Evolutionary conservation across 2,113 vertebrate genomes (phyloP), one percentile per base, ranked within the genome.

Genomic region (Oryzias curvinotus): DNA sequence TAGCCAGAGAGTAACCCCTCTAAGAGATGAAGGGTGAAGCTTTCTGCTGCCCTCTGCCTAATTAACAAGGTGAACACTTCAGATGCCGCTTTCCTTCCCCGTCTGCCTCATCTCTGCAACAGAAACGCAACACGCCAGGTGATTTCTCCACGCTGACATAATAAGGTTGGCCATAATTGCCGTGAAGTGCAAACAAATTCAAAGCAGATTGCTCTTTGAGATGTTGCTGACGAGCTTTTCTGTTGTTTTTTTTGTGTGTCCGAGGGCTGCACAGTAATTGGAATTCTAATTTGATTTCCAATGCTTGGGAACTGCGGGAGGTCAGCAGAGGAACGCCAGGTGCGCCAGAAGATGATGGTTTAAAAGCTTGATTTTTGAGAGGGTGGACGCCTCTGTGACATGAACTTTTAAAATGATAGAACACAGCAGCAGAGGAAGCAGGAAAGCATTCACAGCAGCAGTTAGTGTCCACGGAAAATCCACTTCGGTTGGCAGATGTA

Each of bases 231-330:
- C 57, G 59, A 57, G 59, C 52, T 55, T 45, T 41, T 66, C 47
- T 71, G 71, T 19, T 47, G 7, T 48, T 19, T 19, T 19, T 19
- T 36, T 8, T 12, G 10, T 19, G n/a, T 48, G 17, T 48, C 36
- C 14, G 42, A 49, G 26, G 57, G 16, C 65, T 75, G 68, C 77
- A 73, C 14, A 65, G 74, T 74, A 75, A 89, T 89, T 86, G 73
- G 18, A 46, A 45, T 50, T 47, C 68, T 75, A 82, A 85, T 88
- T 85, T 84, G 64, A 82, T 85, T 89, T 76, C 56, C 53, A 81
- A 78, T 77, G 75, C 88, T 47, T 12, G 41, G 47, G 45, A 77
- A 52, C 70, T 51, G 68, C 64, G 52, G 81, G 75, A 80, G 67
- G 56, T 65, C 54, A 30, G 73, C 54, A 36, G 56, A 26, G 28